A percentile compares a stretch with the other conserved stretches of the same genome.
These are phyloP conservation scores for Neodiprion fabricii DNA, from an alignment of 1,140 invertebrate genomes.

Conservation along the genomic window DNA sequence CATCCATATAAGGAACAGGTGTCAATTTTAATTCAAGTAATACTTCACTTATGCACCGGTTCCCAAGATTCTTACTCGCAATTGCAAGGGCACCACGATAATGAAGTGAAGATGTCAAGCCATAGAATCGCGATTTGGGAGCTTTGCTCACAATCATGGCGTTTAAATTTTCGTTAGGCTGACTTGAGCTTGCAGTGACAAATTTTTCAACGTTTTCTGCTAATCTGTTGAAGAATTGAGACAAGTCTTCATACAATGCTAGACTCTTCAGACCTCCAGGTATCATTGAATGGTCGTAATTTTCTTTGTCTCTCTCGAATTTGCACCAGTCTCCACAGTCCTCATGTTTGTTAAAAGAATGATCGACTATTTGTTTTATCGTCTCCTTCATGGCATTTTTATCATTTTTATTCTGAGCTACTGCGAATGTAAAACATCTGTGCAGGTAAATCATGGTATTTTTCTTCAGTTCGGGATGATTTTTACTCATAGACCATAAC, in stretches of 20 bases:
- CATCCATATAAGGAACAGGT: slow-evolving; percentile 11
- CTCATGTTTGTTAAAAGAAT: slow-evolving; percentile 16
- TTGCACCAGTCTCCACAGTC: slow-evolving; percentile 1
- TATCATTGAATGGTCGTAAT: slow-evolving; percentile 15
- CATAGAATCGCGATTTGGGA: background rate
- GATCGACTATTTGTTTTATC: slow-evolving; percentile 17
- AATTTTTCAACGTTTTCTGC: no score
- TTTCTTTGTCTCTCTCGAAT: slow-evolving; percentile 15
- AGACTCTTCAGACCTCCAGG: slow-evolving; percentile 17
- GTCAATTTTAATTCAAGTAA: slow-evolving; percentile 11
- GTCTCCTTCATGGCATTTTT: slow-evolving; percentile 15
- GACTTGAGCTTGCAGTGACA: slow-evolving; percentile 1
- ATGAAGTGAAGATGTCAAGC: no score
- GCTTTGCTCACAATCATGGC: slow-evolving; percentile 19
- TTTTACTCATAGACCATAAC: slow-evolving; percentile 15
- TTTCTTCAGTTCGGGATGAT: slow-evolving; percentile 14
- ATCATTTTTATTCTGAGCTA: slow-evolving; percentile 19
- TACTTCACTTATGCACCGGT: background rate
- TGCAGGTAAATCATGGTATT: slow-evolving; percentile 2
- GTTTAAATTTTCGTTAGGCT: slow-evolving; percentile 21
- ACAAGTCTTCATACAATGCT: slow-evolving; percentile 15
- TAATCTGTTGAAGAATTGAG: background rate
- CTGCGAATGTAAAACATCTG: slow-evolving; percentile 10
- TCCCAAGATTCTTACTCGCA: no score
- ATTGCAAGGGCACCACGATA: no score